These are phyloP conservation scores for Ethmia dodecea DNA, from an alignment of 2,888 invertebrate genomes.

Conservation along the genomic window DNA sequence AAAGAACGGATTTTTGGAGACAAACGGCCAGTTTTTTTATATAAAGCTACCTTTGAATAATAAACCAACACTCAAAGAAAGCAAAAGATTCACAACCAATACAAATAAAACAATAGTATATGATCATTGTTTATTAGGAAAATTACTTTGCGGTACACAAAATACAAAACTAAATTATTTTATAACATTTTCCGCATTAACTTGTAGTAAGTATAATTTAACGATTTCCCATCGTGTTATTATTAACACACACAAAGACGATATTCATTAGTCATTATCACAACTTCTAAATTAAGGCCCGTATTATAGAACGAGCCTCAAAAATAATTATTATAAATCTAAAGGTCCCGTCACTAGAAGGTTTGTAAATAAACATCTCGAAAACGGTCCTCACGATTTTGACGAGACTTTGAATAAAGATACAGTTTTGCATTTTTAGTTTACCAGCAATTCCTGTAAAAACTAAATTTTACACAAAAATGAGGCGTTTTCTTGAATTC, in stretches of 20 bases:
- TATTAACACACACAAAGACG: not conserved
- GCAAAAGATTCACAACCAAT: not conserved
- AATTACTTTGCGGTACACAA: slow-evolving; percentile 42
- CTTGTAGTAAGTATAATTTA: slow-evolving; percentile 5
- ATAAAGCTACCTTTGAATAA: too few species aligned
- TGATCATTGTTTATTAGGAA: slow-evolving; percentile 22
- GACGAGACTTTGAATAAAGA: not conserved
- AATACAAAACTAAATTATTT: slow-evolving; percentile 63
- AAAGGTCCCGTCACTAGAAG: too few species aligned
- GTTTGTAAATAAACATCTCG: not conserved
- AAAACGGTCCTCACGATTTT: not conserved
- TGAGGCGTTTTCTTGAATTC: too few species aligned
- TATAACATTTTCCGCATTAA: too few species aligned
- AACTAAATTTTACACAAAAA: not conserved
- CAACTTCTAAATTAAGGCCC: not conserved
- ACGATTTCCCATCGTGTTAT: not conserved
- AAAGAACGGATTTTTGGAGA: too few species aligned
- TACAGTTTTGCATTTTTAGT: not conserved
- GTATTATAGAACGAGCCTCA: not conserved
- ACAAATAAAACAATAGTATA: slow-evolving; percentile 2
- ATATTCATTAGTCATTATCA: not conserved
- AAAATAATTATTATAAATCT: not conserved
- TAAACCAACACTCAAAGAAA: too few species aligned
- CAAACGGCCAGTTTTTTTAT: too few species aligned
- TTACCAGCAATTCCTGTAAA: not conserved